Evolutionary conservation across 2,888 invertebrate genomes (phyloP).

Genomic region (Torymus auratus): DNA sequence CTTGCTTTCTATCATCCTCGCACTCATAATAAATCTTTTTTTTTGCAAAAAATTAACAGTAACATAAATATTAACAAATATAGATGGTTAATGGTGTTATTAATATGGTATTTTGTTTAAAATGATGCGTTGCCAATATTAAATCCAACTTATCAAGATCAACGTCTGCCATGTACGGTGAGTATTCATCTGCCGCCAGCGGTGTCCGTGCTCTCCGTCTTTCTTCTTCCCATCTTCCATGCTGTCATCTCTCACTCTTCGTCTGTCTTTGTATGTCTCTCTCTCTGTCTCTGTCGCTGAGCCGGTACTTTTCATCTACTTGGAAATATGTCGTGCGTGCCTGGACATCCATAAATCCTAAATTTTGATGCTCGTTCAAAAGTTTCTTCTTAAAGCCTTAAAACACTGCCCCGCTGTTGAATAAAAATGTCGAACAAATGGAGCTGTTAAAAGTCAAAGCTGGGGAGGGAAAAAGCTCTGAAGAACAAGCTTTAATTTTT

Average conservation of each 20-base stretch:
- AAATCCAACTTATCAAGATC: constrained; percentile 13
- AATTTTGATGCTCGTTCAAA: background rate
- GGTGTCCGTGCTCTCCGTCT: background rate
- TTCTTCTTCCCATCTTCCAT: constrained; percentile 26
- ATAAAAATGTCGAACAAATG: constrained; percentile 9
- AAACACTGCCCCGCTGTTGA: constrained; percentile 15
- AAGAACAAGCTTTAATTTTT: background rate
- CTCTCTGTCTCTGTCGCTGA: background rate
- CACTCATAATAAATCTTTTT: constrained; percentile 34
- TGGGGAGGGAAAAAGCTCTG: background rate
- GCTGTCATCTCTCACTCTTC: background rate
- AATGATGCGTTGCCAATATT: constrained; percentile 28
- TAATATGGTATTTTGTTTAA: constrained; percentile 22
- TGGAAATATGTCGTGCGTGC: constrained; percentile 21
- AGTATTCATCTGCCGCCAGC: background rate
- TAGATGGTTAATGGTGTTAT: constrained; percentile 43
- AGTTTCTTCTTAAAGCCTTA: constrained; percentile 29
- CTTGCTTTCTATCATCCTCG: constrained; percentile 49
- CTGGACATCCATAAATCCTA: constrained; percentile 18
- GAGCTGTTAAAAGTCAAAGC: constrained; percentile 30
- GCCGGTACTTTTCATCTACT: constrained; percentile 32
- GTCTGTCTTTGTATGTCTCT: background rate
- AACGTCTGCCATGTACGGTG: constrained; percentile 18
- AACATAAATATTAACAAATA: constrained; percentile 49
- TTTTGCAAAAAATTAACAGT: constrained; percentile 46